Base-by-base conservation (phyloP, 2,888 invertebrate species). In the Parelbella ahira region DNA sequence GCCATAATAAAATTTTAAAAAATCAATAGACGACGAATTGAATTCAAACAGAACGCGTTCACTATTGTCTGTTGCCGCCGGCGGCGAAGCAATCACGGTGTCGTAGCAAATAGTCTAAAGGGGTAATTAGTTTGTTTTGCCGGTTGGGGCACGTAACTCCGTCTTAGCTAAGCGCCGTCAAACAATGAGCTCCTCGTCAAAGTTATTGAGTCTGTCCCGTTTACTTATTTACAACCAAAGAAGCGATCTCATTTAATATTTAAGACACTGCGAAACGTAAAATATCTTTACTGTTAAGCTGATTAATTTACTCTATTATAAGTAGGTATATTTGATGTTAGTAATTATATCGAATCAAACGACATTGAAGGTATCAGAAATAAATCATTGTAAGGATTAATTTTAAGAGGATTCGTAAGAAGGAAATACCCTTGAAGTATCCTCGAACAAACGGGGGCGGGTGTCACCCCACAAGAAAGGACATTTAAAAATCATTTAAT, bases 91-190 rank as follows among this genome's bases (percentile, higher is more conserved):
- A 78, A 76, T 78, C 77, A 67, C 65, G 63, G 58, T 54, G 60
- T 55, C 65, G 61, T 63, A 64, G 68, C 71, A 82, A 83, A 81
- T 75, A 81, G 60, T 73, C 67, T 81, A 74, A 78, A 72, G 74
- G 72, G 58, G 64, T 80, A 56, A 82, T 82, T 83, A 82, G 80
- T 80, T 82, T 79, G 79, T 67, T 80, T 69, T 70, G 60, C 61
- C 59, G 56, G 69, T 64, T 49, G 58, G 62, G 60, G 53, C 51
- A 51, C 51, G 50, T 56, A 54, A 54, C 55, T 54, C 27, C 13
- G 52, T 45, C 49, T 44, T 52, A 52, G 50, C 50, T 56, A 47
- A 37, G 47, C 39, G 50, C 53, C 56, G 53, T 51, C 56, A 48
- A 54, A 58, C 49, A 46, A 52, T 56, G 50, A 53, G 48, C 48